phyloP scores from a whole-genome alignment of 1,140 invertebrate genomes.

The Thaumetopoea pityocampa region DNA sequence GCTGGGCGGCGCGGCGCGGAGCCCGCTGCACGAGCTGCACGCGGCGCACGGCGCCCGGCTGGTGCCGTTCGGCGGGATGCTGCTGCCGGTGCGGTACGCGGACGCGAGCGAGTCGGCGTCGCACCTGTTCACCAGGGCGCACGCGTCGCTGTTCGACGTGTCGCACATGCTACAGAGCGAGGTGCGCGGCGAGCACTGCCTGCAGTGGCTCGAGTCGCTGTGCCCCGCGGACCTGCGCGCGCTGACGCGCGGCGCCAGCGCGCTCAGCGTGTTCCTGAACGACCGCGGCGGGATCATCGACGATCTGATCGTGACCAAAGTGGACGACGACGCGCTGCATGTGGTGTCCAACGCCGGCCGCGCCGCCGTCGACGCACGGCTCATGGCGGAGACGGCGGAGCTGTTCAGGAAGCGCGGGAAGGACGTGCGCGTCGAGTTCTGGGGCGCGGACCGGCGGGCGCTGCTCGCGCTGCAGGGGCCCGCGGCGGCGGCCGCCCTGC shows the following conservation, averaged over 20 bases:
- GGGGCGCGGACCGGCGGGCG: conserved; percentile 84
- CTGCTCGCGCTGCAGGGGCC: conserved; percentile 96
- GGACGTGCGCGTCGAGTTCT: conserved; percentile 86
- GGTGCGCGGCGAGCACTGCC: conserved; percentile 83
- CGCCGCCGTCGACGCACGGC: conserved; percentile 80
- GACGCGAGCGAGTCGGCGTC: conserved; percentile 87
- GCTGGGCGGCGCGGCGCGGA: too few species aligned
- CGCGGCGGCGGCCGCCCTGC: conserved; percentile 81
- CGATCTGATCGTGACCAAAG: conserved; percentile 96
- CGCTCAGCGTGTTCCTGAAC: conserved; percentile 94
- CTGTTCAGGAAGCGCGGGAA: conserved; percentile 80
- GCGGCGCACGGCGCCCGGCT: conserved; percentile 88
- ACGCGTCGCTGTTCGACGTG: conserved; percentile 96
- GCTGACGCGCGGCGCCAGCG: conserved; percentile 81
- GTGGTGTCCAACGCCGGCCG: conserved; percentile 97
- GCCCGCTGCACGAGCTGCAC: conserved; percentile 93
- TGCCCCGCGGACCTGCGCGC: conserved; percentile 89
- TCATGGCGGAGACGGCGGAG: conserved; percentile 78
- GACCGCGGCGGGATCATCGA: conserved; percentile 96
- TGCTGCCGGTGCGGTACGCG: conserved; percentile 92
- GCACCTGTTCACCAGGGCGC: conserved; percentile 89
- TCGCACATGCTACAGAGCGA: conserved; percentile 98
- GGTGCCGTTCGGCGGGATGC: conserved; percentile 94
- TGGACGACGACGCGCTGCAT: conserved; percentile 86
- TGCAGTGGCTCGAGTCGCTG: conserved; percentile 89